Evolutionary conservation across 2,888 invertebrate genomes (phyloP), one percentile per base, ranked within the genome.

Genomic region (Lochmaea crataegi): DNA sequence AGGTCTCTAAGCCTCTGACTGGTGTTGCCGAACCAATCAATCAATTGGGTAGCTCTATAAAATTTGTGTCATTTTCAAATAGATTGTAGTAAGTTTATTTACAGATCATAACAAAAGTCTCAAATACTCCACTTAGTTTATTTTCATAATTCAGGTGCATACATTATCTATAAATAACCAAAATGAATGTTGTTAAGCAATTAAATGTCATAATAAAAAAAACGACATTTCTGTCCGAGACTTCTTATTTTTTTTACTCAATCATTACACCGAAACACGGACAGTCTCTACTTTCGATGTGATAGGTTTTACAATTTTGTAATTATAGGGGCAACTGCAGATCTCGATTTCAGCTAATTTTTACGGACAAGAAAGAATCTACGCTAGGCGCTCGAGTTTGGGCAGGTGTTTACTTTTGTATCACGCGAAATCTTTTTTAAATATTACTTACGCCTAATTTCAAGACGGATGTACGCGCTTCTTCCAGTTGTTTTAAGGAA

Each of bases 301-400:
- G 61, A 63, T 63, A 63, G 63, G 63, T 69, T 64, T 53, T 56
- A 64, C 64, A 70, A 64, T 70, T 70, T 64, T 64, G 70, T 63
- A 72, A 70, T 70, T 70, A 70, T 65, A 65, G 70, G 18, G 70
- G 63, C 66, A 73, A 73, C 68, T 73, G 68, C 65, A 65, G 45
- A 69, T 69, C 69, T 61, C 65, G 70, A 73, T 73, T 73, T 69
- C 42, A 64, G 63, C 67, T 71, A 71, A 74, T 75, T 73, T 68
- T 65, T 75, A 70, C 70, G 41, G 45, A 45, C 32, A 38, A 38
- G 41, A 70, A 68, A 70, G 64, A 57, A 70, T 70, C 70, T 64
- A 70, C 64, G 57, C 64, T 70, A 65, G 70, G 61, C 32, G 70
- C 64, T 57, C 41, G 70, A 14, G 14, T 42, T 22, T 57, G 45